These are phyloP conservation scores for Anser brachyrhynchus DNA, from an alignment of 2,113 vertebrate genomes.

Conservation along the genomic window DNA sequence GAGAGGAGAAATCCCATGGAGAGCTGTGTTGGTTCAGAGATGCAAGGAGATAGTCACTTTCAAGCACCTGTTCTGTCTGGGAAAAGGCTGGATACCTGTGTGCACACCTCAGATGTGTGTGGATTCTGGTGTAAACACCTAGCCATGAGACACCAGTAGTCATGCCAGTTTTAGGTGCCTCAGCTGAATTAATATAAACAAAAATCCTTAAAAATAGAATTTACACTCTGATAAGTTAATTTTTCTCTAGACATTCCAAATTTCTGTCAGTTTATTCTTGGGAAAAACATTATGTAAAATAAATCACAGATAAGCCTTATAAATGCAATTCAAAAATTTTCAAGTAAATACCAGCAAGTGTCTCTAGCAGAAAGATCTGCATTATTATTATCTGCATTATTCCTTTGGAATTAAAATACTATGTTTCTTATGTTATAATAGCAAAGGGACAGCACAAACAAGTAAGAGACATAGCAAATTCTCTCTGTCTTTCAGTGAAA, in stretches of 20 bases:
- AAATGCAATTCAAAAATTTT: neutral
- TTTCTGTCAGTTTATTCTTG: neutral
- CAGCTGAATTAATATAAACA: neutral
- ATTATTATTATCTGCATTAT: neutral
- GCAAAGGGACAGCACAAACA: neutral
- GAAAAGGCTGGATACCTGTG: neutral
- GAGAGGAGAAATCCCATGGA: neutral
- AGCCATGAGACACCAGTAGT: neutral
- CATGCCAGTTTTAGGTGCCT: neutral
- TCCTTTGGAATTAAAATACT: neutral
- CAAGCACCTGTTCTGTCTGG: neutral
- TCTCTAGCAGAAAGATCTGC: neutral
- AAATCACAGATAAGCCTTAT: neutral
- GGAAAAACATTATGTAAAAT: neutral
- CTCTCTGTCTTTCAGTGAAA: too few relatives aligned
- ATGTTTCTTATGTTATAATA: neutral
- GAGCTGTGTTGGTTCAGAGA: neutral
- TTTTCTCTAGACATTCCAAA: neutral
- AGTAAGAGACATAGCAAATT: neutral
- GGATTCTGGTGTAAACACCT: neutral
- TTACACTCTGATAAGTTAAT: neutral
- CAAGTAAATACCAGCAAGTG: neutral
- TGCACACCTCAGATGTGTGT: neutral
- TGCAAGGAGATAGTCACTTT: neutral
- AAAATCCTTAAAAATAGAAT: neutral